phyloP scores from a whole-genome alignment of 2,113 vertebrate genomes.

The Gnathonemus longibarbis region DNA sequence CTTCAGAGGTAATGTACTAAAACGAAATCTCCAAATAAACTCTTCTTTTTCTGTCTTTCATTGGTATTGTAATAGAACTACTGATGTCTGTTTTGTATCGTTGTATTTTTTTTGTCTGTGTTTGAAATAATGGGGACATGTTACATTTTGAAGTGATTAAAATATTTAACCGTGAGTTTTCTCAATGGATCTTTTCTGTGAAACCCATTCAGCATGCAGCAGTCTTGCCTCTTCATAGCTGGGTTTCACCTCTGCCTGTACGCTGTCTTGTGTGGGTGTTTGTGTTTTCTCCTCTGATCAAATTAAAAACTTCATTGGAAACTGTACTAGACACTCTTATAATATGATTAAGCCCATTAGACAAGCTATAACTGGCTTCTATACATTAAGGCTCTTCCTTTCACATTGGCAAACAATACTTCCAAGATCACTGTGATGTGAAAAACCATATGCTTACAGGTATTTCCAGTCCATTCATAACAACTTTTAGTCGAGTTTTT shows the following conservation, averaged over 20 bases:
- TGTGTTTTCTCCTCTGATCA: background rate
- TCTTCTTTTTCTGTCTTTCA: constrained; percentile 56
- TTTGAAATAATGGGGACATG: constrained; percentile 75
- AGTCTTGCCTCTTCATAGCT: background rate
- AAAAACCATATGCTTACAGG: background rate
- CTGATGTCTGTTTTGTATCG: constrained; percentile 78
- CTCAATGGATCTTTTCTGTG: constrained; percentile 85
- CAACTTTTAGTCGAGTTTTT: too few species aligned
- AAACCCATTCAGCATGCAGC: constrained; percentile 40
- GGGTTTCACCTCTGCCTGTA: background rate
- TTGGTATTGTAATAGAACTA: constrained; percentile 77
- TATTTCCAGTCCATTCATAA: background rate
- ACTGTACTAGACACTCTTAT: background rate
- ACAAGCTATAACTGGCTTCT: background rate
- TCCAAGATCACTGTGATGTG: background rate
- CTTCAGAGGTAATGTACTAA: constrained; percentile 55
- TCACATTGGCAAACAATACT: background rate
- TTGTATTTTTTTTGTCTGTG: constrained; percentile 70
- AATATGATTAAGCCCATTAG: background rate
- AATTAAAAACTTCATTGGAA: background rate
- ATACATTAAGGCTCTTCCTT: background rate
- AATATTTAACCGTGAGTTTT: constrained; percentile 84
- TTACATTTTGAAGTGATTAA: constrained; percentile 85
- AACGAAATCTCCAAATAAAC: constrained; percentile 53
- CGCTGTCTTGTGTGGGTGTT: background rate